Conservation (phyloP, 2,888 invertebrate species). For the Tipula confusa region DNA sequence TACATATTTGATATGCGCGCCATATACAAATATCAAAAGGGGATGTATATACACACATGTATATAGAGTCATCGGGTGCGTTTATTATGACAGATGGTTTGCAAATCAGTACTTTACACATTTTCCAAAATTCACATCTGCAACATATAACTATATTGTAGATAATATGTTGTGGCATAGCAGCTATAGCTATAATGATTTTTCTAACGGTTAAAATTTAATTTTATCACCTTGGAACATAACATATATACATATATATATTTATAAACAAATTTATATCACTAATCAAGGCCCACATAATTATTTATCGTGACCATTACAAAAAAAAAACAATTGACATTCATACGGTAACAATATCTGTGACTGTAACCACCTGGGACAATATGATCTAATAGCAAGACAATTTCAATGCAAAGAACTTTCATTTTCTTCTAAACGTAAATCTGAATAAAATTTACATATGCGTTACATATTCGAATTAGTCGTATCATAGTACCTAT, state of each 20-base stretch:
- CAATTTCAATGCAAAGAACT: slow-evolving; percentile 6
- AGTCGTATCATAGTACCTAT: too few relatives aligned
- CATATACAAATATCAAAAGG: background rate
- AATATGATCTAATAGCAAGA: background rate
- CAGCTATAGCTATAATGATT: background rate
- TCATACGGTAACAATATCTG: background rate
- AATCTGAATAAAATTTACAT: background rate
- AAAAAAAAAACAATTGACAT: slow-evolving; percentile 21
- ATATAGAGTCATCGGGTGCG: background rate
- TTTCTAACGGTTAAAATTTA: background rate
- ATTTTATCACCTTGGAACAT: background rate
- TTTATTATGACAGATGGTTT: slow-evolving; percentile 25
- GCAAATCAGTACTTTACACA: background rate
- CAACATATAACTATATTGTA: background rate
- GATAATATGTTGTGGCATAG: background rate
- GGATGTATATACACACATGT: background rate
- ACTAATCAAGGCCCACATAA: background rate
- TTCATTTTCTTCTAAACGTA: background rate
- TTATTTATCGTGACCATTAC: background rate
- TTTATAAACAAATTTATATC: background rate
- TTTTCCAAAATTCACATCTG: background rate
- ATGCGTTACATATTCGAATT: background rate
- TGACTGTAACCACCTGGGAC: background rate
- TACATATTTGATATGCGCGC: background rate
- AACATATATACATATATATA: too few relatives aligned